Conservation (phyloP, 2,113 vertebrate species). For the Chelonoidis abingdonii region DNA sequence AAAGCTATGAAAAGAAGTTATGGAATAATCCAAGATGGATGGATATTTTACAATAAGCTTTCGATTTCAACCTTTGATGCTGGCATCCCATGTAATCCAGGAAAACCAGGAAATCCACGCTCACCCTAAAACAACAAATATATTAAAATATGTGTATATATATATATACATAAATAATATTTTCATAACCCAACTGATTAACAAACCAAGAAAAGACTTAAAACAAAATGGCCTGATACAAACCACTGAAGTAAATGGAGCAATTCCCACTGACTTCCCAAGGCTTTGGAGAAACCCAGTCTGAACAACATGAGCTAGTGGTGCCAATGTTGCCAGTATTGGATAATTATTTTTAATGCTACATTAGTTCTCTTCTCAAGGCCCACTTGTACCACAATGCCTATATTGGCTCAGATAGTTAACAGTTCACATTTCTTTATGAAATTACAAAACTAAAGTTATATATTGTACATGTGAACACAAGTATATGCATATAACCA, state of each 20-base stretch:
- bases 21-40: not conserved
- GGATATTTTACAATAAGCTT: constrained; percentile 27
- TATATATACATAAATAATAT: not conserved
- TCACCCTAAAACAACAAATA: constrained; percentile 84
- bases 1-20: not conserved
- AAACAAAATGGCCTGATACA: not conserved
- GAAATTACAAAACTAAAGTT: not conserved
- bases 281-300: not conserved
- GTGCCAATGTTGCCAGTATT: not conserved
- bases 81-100: constrained; percentile 85
- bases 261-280: not conserved
- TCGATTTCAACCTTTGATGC: constrained; percentile 88
- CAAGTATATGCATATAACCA: not conserved
- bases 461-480: not conserved
- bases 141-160: not conserved
- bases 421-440: not conserved
- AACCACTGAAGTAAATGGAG: not conserved
- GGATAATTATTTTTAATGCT: not conserved
- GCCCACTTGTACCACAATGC: not conserved
- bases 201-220: not conserved
- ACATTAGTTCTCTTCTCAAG: not conserved
- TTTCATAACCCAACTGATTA: not conserved
- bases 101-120: constrained; percentile 89
- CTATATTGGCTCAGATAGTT: not conserved
- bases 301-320: not conserved